phyloP scores from a whole-genome alignment of 2,113 vertebrate species.

The Mormyrus iriodes region DNA sequence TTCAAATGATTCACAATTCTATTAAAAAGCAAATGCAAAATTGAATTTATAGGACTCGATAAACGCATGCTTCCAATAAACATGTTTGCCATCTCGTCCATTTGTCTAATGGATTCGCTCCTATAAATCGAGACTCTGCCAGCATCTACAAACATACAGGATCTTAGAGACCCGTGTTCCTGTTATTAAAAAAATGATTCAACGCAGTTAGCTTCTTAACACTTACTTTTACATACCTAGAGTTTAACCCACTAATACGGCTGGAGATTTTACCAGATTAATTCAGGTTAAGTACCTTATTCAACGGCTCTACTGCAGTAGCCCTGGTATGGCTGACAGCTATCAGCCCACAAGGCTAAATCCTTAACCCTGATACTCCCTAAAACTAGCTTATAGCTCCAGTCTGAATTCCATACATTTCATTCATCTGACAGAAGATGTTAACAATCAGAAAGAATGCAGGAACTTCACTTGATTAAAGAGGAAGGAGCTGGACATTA shows the following conservation, averaged over 20 bases:
- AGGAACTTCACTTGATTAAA: neutral
- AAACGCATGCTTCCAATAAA: neutral
- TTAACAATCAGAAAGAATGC: neutral
- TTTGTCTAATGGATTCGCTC: neutral
- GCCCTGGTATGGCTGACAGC: neutral
- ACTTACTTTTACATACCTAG: neutral
- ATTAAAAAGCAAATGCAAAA: slow-evolving; percentile 1
- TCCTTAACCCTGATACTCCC: neutral
- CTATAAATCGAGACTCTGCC: neutral
- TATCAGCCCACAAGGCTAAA: neutral
- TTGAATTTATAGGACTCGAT: neutral
- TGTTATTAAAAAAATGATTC: neutral
- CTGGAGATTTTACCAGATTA: neutral
- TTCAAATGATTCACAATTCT: slow-evolving; percentile 11
- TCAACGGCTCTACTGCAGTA: neutral
- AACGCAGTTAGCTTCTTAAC: neutral
- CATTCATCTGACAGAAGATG: neutral
- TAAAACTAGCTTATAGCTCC: neutral
- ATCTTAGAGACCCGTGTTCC: neutral
- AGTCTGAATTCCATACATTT: neutral
- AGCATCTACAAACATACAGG: neutral
- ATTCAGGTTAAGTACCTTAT: neutral
- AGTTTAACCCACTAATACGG: neutral
- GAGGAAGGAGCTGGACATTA: neutral
- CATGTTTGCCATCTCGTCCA: neutral